Base-by-base conservation (phyloP, 2,797 vertebrate genomes). In the Macroramphosus scolopax region DNA sequence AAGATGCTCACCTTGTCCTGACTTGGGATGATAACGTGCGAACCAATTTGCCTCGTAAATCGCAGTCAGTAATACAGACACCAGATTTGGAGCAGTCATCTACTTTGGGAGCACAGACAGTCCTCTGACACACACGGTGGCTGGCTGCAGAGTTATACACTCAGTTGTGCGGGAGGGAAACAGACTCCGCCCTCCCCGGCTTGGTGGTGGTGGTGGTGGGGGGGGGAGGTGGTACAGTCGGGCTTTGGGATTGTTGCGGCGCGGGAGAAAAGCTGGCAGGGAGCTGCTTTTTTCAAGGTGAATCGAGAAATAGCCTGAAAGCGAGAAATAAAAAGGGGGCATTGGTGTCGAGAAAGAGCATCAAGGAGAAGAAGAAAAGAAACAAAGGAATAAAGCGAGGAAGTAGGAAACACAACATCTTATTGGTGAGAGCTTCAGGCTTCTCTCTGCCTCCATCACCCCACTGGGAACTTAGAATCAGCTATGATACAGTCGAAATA, bases 71-170 rank as follows among this genome's bases (percentile, higher is more conserved):
- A 72, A 68, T 53, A 66, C 67, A 84, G 77, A 86, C 77, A 72
- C 55, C 71, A 74, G 71, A 60, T 68, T 71, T 62, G 68, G 52
- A 76, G 75, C 80, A 71, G 74, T 78, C 88, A 88, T 87, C 81
- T 67, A 89, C 85, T 89, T 65, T 78, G 79, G 81, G 85, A 88
- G 86, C 84, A 87, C 89, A 89, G 85, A 91, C 92, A 91, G 92
- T 90, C 89, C 86, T 92, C 91, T 93, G 92, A 91, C 91, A 91
- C 84, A 83, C 89, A 82, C 87, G 80, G 87, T 91, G 89, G 83
- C 63, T 89, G 86, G 89, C 86, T 85, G 82, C 79, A 76, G 80
- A 84, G 83, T 93, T 94, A 92, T 93, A 92, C 88, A 87, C 81
- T 76, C 63, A 45, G 71, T 63, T 68, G 63, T 59, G 64, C 65